Evolutionary conservation across 2,888 invertebrate genomes (phyloP).

Genomic region (Falcaria lacertinaria): DNA sequence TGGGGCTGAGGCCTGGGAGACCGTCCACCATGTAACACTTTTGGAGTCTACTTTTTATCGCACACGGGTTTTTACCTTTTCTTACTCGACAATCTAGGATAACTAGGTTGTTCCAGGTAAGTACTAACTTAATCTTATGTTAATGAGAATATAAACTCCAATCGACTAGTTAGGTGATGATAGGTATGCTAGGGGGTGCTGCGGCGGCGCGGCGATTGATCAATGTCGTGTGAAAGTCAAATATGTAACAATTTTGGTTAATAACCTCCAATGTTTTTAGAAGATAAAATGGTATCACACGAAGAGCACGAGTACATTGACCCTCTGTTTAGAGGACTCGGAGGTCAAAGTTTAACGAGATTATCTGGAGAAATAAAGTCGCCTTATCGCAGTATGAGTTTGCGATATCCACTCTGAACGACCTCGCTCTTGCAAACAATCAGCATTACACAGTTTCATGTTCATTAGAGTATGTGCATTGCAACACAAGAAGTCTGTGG

Average conservation of each 20-base stretch:
- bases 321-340: background rate
- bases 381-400: background rate
- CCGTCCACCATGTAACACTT: no score
- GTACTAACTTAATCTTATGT: no score
- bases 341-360: background rate
- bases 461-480: conserved; percentile 13
- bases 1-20: no score
- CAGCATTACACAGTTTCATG: conserved; percentile 21
- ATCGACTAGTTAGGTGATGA: no score
- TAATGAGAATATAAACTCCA: no score
- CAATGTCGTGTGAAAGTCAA: background rate
- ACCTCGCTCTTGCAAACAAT: conserved; percentile 33
- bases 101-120: no score
- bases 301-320: background rate
- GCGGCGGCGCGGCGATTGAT: background rate
- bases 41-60: no score
- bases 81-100: no score
- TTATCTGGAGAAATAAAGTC: background rate
- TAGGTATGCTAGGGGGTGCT: no score
- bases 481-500: conserved; percentile 7
- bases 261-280: background rate
- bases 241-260: background rate
- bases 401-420: conserved; percentile 11
- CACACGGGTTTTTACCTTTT: no score
- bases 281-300: background rate